Conservation (phyloP, 2,797 vertebrate species). For the Sparidentex hasta region DNA sequence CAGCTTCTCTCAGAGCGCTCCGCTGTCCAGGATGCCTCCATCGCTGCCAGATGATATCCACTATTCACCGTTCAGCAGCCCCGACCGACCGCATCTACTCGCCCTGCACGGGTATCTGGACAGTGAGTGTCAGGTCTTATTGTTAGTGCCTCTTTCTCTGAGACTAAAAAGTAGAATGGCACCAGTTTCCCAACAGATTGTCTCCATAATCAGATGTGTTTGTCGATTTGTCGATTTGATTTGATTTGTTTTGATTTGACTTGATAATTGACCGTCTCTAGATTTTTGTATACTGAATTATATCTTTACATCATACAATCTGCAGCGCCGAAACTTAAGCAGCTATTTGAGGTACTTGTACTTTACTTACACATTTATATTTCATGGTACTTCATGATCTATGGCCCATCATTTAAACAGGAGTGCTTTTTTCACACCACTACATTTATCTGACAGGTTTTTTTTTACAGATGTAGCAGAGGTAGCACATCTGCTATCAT, state of each 20-base stretch:
- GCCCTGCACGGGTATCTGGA: constrained; percentile 98
- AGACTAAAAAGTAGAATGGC: neutral
- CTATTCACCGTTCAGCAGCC: constrained; percentile 96
- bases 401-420: neutral
- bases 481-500: neutral
- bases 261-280: neutral
- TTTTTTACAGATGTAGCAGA: too few species aligned
- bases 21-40: constrained; percentile 93
- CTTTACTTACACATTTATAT: neutral
- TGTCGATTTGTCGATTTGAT: neutral
- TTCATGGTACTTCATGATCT: neutral
- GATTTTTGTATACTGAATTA: neutral
- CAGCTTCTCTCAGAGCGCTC: constrained; percentile 89
- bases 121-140: constrained; percentile 86
- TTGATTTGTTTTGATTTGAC: neutral
- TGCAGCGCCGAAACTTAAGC: neutral
- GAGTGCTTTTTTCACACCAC: too few species aligned
- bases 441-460: neutral
- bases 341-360: neutral
- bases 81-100: constrained; percentile 95
- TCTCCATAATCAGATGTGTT: neutral
- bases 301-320: neutral
- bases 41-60: constrained; percentile 95
- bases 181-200: neutral
- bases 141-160: neutral